Base-by-base conservation (phyloP, 2,888 invertebrate genomes). In the Isoperla grammatica region DNA sequence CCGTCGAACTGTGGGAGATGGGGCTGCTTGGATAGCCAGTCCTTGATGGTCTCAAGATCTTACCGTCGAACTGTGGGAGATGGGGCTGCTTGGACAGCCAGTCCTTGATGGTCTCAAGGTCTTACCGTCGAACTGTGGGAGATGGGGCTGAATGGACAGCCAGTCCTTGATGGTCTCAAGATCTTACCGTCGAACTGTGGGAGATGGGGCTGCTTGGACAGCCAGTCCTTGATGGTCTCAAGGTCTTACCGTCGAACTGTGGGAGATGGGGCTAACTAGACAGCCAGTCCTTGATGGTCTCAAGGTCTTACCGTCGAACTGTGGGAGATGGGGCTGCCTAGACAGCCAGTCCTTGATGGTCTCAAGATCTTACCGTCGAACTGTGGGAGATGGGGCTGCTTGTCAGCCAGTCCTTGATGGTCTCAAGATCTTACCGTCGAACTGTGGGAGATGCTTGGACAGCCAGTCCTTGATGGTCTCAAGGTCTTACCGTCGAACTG, bases 401-500 rank as follows among this genome's bases (percentile, higher is more conserved):
- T 66, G 63, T 62, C 3, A 65, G 42, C 67, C 66, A 66, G 8
- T 66, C 67, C 40, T 65, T 66, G 58, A 67, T 61, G 45, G 62
- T 63, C 37, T 62, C 50, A 23, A 8, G 11, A 11, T 19, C 19
- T 48, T 48, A 48, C 49, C 29, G 15, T 49, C 49, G 48, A 48
- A 19, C 2, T 48, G 19, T 2, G 48, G 48, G 2, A 48, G 22
- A 22, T 49, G 49, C n/a, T n/a, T n/a, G n/a, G n/a, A n/a, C n/a
- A n/a, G n/a, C n/a, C n/a, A n/a, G n/a, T n/a, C n/a, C n/a, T n/a
- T n/a, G n/a, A n/a, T n/a, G n/a, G n/a, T n/a, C n/a, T n/a, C n/a
- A n/a, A n/a, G 4, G 15, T 8, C n/a, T 45, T 48, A 48, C 48
- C 48, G n/a, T 48, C 48, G 48, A 48, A 19, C 2, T 48, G 19